A percentile compares a stretch with the other conserved stretches of the same genome.
These are phyloP conservation scores for Hyphantria cunea DNA, from an alignment of 1,140 invertebrate species.

Conservation along the genomic window DNA sequence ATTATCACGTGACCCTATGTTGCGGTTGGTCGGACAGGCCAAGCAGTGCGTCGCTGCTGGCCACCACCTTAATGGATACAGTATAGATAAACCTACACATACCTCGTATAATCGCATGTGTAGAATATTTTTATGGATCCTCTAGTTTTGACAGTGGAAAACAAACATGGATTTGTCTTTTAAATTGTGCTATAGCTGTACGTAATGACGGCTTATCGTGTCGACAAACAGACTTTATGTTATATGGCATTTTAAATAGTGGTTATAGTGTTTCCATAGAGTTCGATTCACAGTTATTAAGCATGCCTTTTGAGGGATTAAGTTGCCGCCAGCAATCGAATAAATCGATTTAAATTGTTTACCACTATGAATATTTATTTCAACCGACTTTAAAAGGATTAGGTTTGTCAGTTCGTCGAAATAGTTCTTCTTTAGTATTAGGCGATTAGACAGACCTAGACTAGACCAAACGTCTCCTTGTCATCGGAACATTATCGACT, in stretches of 20 bases:
- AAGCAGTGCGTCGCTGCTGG: constrained; percentile 40
- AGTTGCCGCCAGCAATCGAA: background rate
- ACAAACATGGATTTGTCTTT: constrained; percentile 10
- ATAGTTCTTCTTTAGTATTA: too few relatives aligned
- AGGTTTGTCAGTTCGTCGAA: too few relatives aligned
- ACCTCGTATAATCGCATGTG: background rate
- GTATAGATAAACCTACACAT: constrained; percentile 27
- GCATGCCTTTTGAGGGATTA: background rate
- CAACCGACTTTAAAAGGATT: background rate
- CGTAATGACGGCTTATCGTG: constrained; percentile 19
- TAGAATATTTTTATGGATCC: constrained; percentile 2
- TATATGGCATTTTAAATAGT: constrained; percentile 10
- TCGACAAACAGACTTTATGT: constrained; percentile 4
- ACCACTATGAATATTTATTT: constrained; percentile 1
- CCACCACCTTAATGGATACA: constrained; percentile 34
- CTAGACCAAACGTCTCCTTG: too few relatives aligned
- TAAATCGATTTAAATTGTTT: background rate
- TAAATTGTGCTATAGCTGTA: constrained; percentile 12
- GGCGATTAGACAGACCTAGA: too few relatives aligned
- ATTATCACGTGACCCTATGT: constrained; percentile 77
- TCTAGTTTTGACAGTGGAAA: background rate
- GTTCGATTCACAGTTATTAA: background rate
- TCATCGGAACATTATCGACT: too few relatives aligned
- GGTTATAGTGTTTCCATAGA: background rate
- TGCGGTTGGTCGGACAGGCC: constrained; percentile 55